Percentiles rank a stretch among this genome's conserved stretches.
phyloP scores from a whole-genome alignment of 2,888 invertebrate genomes.

The Ornithoptera priamus region DNA sequence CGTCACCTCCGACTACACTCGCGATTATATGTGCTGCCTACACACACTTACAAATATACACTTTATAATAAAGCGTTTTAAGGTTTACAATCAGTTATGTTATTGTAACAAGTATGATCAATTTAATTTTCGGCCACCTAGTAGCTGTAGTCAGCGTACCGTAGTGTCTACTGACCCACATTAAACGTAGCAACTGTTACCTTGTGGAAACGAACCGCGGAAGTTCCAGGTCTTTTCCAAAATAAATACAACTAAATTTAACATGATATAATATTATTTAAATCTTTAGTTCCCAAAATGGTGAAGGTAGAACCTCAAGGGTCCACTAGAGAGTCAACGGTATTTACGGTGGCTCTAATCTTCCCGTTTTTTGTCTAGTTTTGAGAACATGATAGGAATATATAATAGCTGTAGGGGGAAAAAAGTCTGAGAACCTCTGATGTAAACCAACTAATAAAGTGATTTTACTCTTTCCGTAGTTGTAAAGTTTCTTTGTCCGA shows the following conservation, averaged over 20 bases:
- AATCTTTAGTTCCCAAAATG: too few relatives aligned
- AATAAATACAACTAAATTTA: neutral
- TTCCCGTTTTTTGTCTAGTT: too few relatives aligned
- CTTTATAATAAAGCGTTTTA: slow-evolving; percentile 12
- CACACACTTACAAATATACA: slow-evolving; percentile 27
- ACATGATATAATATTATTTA: too few relatives aligned
- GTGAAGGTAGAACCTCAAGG: too few relatives aligned
- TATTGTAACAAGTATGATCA: slow-evolving; percentile 28
- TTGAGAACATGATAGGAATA: too few relatives aligned
- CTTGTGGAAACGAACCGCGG: slow-evolving; percentile 14
- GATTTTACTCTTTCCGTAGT: too few relatives aligned
- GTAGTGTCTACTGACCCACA: slow-evolving; percentile 70
- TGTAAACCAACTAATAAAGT: too few relatives aligned
- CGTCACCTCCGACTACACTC: slow-evolving; percentile 53
- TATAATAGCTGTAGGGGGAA: too few relatives aligned
- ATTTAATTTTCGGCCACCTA: slow-evolving; percentile 27
- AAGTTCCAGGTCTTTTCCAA: slow-evolving; percentile 3
- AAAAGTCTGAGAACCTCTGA: too few relatives aligned
- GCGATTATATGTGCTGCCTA: slow-evolving; percentile 15
- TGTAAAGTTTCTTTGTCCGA: too few relatives aligned
- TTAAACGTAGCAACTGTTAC: slow-evolving; percentile 42
- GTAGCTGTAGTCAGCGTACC: slow-evolving; percentile 36
- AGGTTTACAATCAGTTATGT: slow-evolving; percentile 31
- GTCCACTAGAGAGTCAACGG: too few relatives aligned
- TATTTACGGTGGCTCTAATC: too few relatives aligned